Evolutionary conservation across 2,113 vertebrate genomes (phyloP), one percentile per base, ranked within the genome.

Genomic region (Oncorhynchus gorbuscha): DNA sequence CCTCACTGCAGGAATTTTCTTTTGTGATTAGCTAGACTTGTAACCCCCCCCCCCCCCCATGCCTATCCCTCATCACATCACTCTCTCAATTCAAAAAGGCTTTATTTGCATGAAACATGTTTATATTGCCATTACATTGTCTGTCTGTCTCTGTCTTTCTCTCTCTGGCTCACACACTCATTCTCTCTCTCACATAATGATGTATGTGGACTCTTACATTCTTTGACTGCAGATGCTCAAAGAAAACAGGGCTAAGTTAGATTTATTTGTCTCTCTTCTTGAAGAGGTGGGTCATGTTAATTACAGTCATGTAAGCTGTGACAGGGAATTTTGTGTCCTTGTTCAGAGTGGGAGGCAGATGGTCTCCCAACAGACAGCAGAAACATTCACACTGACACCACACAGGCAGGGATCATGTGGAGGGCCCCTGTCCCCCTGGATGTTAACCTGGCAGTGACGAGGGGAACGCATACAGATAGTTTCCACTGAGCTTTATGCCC

Each of bases 281-380:
- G n/a, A 22, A 22, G n/a, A 22, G 59, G 5, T 62, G 8, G 7
- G n/a, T 22, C 18, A n/a, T 22, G 9, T 22, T 49, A 4, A 14
- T 22, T 16, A 48, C 22, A 83, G 71, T 65, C 32, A 12, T 45
- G 39, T 45, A 9, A 45, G 9, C 16, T 55, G 51, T 55, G 59
- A 32, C 72, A 48, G 71, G 59, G 59, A 45, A 3, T 75, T 48
- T 11, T 11, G 39, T 45, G 39, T 39, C 81, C 77, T 70, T 82
- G 71, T 61, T 84, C 74, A 79, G 83, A 80, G 73, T 80, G 85
- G 79, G 35, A 20, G 80, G 72, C 89, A 93, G 92, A 91, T 93
- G 90, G 88, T 68, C 62, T 78, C 85, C 62, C 89, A 85, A 84
- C 79, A 48, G 55, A 75, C 59, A 82, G 73, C 77, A 24, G 62